Base-by-base conservation (phyloP, 2,797 vertebrate genomes). In the Protosalanx chinensis region DNA sequence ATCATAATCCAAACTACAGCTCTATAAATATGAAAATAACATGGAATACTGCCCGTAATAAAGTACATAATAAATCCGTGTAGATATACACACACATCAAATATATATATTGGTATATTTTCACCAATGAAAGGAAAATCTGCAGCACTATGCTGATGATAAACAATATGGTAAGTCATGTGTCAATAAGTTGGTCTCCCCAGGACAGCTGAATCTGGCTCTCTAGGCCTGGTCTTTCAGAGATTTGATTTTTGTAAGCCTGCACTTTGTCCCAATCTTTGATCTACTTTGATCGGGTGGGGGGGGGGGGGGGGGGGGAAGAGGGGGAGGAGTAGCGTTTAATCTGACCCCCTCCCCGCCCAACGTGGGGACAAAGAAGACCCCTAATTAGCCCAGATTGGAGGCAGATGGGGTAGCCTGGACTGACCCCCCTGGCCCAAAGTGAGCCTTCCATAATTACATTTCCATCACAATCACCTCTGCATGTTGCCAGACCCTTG, bases 391-490 rank as follows among this genome's bases (percentile, higher is more conserved):
- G 87, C 87, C 87, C 81, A 83, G 87, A 92, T 91, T 87, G 88
- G 81, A 89, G 89, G 91, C 93, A 94, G 93, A 94, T 94, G 93
- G 93, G 91, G 84, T 90, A 91, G 90, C 90, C 90, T 87, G 86
- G 77, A 80, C 87, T 93, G 91, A 93, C 91, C 91, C 86, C 86
- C 77, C 57, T 85, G 87, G 85, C 77, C 82, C 82, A 63, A 85
- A 86, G 88, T 88, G 87, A 76, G 83, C 81, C 87, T 86, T 86
- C 85, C 41, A 89, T 93, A 92, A 93, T 94, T 92, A 91, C 92
- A 93, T 94, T 94, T 93, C 92, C 93, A 94, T 94, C 89, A 93
- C 92, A 94, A 94, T 91, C 90, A 89, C 84, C 87, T 82, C 87
- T 84, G 82, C 88, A 77, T 90, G 89, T 87, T 88, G 87, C 87